phyloP scores from a whole-genome alignment of 2,113 vertebrate genomes.

The Prionailurus bengalensis region DNA sequence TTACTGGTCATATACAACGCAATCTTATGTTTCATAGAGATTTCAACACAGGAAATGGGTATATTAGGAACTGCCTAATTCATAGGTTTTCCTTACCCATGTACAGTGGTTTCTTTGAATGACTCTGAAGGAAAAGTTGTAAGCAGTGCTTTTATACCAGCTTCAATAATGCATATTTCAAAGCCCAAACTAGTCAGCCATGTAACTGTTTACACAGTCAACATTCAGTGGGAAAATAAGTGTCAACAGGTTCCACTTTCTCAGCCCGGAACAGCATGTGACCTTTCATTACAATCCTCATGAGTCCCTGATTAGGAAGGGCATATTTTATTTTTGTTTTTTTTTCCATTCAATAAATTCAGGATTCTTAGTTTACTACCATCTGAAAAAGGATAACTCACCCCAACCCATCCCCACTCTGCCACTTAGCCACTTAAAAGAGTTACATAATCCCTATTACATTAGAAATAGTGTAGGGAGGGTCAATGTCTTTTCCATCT shows the following conservation, averaged over 20 bases:
- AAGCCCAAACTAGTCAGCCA: constrained; percentile 64
- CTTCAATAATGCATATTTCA: constrained; percentile 74
- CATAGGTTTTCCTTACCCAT: constrained; percentile 73
- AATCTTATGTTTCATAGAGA: constrained; percentile 81
- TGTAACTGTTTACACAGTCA: constrained; percentile 82
- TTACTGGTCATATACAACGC: constrained; percentile 78
- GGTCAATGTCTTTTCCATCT: neutral
- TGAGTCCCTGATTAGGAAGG: constrained; percentile 65
- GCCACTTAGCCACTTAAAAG: neutral
- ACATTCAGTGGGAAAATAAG: constrained; percentile 76
- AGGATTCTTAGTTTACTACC: neutral
- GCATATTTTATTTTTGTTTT: constrained; percentile 64
- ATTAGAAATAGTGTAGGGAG: neutral
- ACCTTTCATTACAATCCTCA: constrained; percentile 79
- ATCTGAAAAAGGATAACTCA: neutral
- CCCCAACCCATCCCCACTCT: neutral
- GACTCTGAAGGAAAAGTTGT: constrained; percentile 72
- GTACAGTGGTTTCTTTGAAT: constrained; percentile 80
- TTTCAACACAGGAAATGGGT: constrained; percentile 84
- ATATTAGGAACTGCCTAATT: constrained; percentile 81
- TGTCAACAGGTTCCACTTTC: constrained; percentile 68
- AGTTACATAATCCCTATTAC: neutral
- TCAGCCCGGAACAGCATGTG: constrained; percentile 61
- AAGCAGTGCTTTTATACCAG: constrained; percentile 66
- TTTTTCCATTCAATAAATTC: neutral